These are phyloP conservation scores for Anniella stebbinsi DNA, from an alignment of 2,797 vertebrate species.

Conservation along the genomic window DNA sequence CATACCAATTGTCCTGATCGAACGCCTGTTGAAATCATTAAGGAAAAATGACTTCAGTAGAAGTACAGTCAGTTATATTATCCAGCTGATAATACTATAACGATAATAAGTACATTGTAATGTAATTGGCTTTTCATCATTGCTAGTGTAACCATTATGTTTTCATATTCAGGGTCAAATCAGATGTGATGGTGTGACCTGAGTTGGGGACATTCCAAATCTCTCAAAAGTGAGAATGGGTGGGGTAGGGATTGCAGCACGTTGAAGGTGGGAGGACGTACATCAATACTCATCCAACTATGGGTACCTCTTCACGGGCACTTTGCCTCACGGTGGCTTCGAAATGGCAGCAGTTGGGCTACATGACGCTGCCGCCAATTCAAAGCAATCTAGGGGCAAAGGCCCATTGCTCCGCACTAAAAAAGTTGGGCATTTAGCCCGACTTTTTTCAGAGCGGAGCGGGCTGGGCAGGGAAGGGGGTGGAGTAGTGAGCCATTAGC, in stretches of 20 bases:
- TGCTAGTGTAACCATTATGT: background rate
- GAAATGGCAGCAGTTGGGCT: too few species aligned
- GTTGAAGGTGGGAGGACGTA: background rate
- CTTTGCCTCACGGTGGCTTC: too few species aligned
- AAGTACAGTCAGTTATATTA: background rate
- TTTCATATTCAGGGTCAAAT: background rate
- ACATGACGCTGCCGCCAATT: too few species aligned
- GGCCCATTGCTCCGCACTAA: too few species aligned
- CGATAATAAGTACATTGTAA: background rate
- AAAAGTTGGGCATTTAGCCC: too few species aligned
- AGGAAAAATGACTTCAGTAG: constrained; percentile 10
- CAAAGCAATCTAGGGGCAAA: too few species aligned
- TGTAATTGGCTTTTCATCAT: background rate
- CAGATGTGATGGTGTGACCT: background rate
- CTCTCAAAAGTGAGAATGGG: background rate
- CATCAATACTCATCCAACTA: background rate
- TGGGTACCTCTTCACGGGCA: too few species aligned
- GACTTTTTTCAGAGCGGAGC: too few species aligned
- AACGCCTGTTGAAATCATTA: background rate
- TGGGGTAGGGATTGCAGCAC: too few species aligned
- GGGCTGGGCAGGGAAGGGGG: too few species aligned
- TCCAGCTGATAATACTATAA: background rate
- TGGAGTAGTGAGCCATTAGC: too few species aligned
- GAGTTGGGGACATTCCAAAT: too few species aligned
- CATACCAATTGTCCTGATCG: background rate